These are phyloP conservation scores for Drosophila aff. DNA, from an alignment of 1,140 invertebrate species.

Conservation along the genomic window DNA sequence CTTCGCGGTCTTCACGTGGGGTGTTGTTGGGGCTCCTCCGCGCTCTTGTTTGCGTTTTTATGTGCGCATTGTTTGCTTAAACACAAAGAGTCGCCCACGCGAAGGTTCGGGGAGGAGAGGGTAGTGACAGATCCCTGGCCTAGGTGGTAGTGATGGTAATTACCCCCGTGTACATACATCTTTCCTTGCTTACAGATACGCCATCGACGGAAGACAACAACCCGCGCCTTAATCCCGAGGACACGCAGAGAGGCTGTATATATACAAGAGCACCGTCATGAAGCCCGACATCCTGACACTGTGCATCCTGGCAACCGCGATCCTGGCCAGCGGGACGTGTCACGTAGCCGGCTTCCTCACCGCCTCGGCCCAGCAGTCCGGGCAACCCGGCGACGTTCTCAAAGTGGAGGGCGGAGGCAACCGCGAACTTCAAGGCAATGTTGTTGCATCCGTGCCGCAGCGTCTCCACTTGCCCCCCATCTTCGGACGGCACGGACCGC, in stretches of 20 bases:
- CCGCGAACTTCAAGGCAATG: constrained; percentile 12
- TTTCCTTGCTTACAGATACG: constrained; percentile 41
- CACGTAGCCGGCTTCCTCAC: constrained; percentile 69
- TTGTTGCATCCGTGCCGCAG: constrained; percentile 18
- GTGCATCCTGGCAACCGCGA: constrained; percentile 69
- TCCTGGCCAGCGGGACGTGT: constrained; percentile 67
- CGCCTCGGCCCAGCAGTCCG: constrained; percentile 17
- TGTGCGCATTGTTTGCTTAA: constrained; percentile 61
- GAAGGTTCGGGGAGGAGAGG: background rate
- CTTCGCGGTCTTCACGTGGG: constrained; percentile 2
- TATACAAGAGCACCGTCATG: constrained; percentile 36
- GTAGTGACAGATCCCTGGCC: background rate
- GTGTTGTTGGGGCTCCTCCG: constrained; percentile 9
- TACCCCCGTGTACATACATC: constrained; percentile 68
- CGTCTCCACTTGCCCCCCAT: constrained; percentile 18
- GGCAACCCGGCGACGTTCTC: background rate
- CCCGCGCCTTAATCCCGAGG: constrained; percentile 60
- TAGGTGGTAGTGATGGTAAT: constrained; percentile 71
- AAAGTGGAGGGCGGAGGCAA: constrained; percentile 1
- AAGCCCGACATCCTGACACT: constrained; percentile 64
- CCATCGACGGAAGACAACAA: constrained; percentile 22
- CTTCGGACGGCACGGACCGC: constrained; percentile 19
- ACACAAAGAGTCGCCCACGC: constrained; percentile 65
- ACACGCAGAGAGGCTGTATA: constrained; percentile 34
- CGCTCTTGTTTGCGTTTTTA: constrained; percentile 42